phyloP scores from a whole-genome alignment of 2,888 invertebrate genomes.

The Acrocera orbiculus region DNA sequence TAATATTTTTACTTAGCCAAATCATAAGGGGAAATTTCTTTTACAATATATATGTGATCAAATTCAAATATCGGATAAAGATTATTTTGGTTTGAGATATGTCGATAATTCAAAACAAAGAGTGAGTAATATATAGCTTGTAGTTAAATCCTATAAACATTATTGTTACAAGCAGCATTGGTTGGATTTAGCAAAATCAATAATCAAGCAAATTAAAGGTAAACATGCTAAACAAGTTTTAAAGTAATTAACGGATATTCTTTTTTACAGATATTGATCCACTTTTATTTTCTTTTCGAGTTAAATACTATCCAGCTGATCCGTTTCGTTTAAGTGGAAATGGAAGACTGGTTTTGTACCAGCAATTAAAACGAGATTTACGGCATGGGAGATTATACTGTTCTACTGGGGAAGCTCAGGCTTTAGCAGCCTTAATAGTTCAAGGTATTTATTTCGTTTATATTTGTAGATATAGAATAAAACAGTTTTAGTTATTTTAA shows the following conservation, averaged over 20 bases:
- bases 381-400: conserved; percentile 89
- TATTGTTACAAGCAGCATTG: conserved; percentile 71
- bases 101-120: conserved; percentile 77
- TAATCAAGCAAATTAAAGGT: conserved; percentile 83
- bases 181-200: conserved; percentile 79
- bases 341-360: conserved; percentile 89
- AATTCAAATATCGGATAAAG: conserved; percentile 78
- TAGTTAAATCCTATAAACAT: too few relatives aligned
- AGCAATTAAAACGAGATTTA: conserved; percentile 87
- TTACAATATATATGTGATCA: conserved; percentile 82
- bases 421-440: conserved; percentile 77
- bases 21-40: conserved; percentile 76
- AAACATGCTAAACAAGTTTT: not conserved
- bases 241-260: conserved; percentile 4
- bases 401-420: conserved; percentile 72
- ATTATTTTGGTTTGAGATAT: conserved; percentile 87
- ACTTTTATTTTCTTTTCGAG: conserved; percentile 85
- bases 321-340: conserved; percentile 84
- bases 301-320: conserved; percentile 95
- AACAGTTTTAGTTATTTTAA: too few relatives aligned
- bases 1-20: conserved; percentile 39
- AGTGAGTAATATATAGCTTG: conserved; percentile 39
- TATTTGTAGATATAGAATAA: too few relatives aligned
- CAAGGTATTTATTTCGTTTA: conserved; percentile 46
- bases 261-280: conserved; percentile 64